Evolutionary conservation across 2,113 vertebrate genomes (phyloP).

Genomic region (Benitochromis conjunctus): DNA sequence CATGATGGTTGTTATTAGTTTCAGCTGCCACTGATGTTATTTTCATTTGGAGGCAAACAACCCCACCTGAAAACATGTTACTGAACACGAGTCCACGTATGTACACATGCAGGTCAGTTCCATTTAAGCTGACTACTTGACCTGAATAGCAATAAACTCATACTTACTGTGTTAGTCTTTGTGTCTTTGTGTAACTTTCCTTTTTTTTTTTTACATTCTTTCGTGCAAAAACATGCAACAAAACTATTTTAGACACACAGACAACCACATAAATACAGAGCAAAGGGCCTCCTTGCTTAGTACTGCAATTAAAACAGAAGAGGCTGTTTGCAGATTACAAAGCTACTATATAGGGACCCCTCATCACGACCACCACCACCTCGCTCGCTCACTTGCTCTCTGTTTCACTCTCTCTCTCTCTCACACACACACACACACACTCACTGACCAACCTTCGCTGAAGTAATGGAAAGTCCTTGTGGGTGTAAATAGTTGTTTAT

Average conservation of each 20-base stretch:
- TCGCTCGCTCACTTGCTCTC: not conserved
- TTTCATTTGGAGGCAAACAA: not conserved
- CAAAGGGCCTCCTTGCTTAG: not conserved
- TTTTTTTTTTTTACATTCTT: not conserved
- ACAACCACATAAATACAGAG: not conserved
- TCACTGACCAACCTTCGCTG: slow-evolving; percentile 73
- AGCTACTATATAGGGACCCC: not conserved
- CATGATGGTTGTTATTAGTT: not conserved
- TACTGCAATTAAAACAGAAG: not conserved
- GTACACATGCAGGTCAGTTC: not conserved
- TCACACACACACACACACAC: not conserved
- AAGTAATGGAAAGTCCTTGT: slow-evolving; percentile 92
- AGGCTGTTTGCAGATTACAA: not conserved
- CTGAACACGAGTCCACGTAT: not conserved
- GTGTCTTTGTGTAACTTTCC: not conserved
- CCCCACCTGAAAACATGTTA: not conserved
- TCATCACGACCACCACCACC: not conserved
- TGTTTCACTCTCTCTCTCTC: not conserved
- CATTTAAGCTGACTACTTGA: not conserved
- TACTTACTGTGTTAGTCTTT: not conserved
- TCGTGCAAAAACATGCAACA: not conserved
- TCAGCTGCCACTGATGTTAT: not conserved
- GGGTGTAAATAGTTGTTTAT: slow-evolving; percentile 80
- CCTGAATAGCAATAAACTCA: not conserved
- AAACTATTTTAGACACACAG: not conserved